Evolutionary conservation across 2,113 vertebrate genomes (phyloP).

Genomic region (Dissostichus mawsoni): DNA sequence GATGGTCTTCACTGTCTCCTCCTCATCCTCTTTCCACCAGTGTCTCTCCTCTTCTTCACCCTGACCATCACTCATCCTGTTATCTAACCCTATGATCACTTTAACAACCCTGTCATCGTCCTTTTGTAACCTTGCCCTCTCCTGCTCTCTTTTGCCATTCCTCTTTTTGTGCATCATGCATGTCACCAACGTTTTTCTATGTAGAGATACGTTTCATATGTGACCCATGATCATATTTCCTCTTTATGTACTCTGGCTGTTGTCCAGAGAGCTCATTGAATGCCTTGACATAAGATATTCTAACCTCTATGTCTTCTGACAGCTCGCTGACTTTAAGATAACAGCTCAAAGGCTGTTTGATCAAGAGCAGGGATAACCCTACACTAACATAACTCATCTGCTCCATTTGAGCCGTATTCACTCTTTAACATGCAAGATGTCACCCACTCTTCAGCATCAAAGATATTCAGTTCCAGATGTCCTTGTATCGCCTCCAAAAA

Average conservation of each 20-base stretch:
- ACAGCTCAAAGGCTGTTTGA: slow-evolving; percentile 61
- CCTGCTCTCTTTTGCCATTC: slow-evolving; percentile 11
- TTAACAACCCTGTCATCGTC: slow-evolving; percentile 63
- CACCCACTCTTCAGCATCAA: slow-evolving; percentile 44
- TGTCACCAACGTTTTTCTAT: slow-evolving; percentile 32
- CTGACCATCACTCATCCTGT: slow-evolving; percentile 50
- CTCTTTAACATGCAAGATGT: slow-evolving; percentile 30
- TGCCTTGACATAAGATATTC: slow-evolving; percentile 56
- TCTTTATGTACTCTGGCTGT: slow-evolving; percentile 46
- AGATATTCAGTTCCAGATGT: slow-evolving; percentile 58
- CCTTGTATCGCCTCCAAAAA: not conserved
- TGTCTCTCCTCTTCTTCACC: slow-evolving; percentile 17
- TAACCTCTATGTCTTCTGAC: slow-evolving; percentile 41
- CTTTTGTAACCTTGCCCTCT: slow-evolving; percentile 43
- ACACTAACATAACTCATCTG: slow-evolving; percentile 24
- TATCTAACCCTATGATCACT: slow-evolving; percentile 62
- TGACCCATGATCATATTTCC: slow-evolving; percentile 57
- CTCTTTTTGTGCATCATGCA: slow-evolving; percentile 46
- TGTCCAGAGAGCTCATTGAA: slow-evolving; percentile 49
- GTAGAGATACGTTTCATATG: slow-evolving; percentile 48
- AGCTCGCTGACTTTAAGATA: slow-evolving; percentile 53
- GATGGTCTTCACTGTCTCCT: not conserved
- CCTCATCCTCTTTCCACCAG: slow-evolving; percentile 16
- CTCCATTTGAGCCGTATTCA: slow-evolving; percentile 14
- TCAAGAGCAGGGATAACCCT: slow-evolving; percentile 15